Conservation (phyloP, 2,797 vertebrate genomes). For the Onychomys leucogaster region DNA sequence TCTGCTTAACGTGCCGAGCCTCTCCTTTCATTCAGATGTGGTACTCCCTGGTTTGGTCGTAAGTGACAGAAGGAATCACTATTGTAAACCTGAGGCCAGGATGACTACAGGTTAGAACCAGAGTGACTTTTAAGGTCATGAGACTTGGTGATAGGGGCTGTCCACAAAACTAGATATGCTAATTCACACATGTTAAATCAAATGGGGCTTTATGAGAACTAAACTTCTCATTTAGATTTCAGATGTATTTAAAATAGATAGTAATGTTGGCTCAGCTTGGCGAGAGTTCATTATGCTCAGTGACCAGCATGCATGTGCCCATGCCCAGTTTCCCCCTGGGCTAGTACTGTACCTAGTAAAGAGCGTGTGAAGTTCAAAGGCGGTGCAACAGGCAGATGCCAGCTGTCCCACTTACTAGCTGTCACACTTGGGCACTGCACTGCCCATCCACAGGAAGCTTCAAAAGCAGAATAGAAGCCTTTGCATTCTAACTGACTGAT, state of each 20-base stretch:
- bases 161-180: neutral
- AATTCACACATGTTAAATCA: constrained; percentile 6
- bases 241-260: neutral
- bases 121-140: neutral
- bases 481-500: neutral
- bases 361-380: neutral
- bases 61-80: neutral
- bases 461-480: constrained; percentile 52
- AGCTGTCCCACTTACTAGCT: neutral
- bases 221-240: constrained; percentile 5
- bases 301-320: neutral
- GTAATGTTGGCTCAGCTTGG: neutral
- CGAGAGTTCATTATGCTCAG: neutral
- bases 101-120: neutral
- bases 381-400: neutral
- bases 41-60: neutral
- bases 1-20: neutral
- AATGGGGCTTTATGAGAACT: neutral
- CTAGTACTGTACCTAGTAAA: neutral
- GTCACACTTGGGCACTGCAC: neutral
- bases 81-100: neutral
- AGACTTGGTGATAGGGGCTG: neutral
- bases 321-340: neutral
- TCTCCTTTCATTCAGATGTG: neutral
- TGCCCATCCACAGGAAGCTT: neutral